Evolutionary conservation across 2,888 invertebrate species (phyloP).

Genomic region (Philereme vetulata): DNA sequence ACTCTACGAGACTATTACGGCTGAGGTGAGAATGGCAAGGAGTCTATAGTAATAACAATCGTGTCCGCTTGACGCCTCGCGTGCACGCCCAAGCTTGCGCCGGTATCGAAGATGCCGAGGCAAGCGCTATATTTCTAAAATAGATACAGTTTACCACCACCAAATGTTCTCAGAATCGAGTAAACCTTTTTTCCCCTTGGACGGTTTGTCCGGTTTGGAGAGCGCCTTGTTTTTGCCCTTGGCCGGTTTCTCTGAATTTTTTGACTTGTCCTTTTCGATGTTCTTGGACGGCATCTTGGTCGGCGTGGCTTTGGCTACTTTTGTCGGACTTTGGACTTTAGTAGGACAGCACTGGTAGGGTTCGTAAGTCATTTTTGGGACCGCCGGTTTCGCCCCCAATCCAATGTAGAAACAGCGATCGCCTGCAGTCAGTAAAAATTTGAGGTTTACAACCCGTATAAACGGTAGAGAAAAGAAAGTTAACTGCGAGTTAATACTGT

Average conservation of each 20-base stretch:
- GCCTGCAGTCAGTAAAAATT: constrained; percentile 97
- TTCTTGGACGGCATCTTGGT: constrained; percentile 84
- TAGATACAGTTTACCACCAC: constrained; percentile 87
- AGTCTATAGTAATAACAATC: constrained; percentile 61
- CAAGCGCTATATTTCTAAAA: constrained; percentile 35
- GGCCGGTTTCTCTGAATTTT: constrained; percentile 61
- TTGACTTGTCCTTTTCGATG: constrained; percentile 72
- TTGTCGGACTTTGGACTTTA: constrained; percentile 90
- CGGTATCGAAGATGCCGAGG: constrained; percentile 49
- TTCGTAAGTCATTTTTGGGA: constrained; percentile 91
- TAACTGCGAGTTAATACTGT: constrained; percentile 78
- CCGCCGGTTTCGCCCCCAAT: constrained; percentile 93
- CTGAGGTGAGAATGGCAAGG: constrained; percentile 55
- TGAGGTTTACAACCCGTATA: constrained; percentile 85
- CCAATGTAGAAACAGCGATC: constrained; percentile 98
- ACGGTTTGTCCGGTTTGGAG: constrained; percentile 82
- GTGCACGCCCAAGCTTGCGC: constrained; percentile 64
- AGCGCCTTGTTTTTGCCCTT: constrained; percentile 81
- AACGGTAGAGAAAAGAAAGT: constrained; percentile 67
- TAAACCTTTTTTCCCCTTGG: constrained; percentile 91
- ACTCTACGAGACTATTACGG: constrained; percentile 51
- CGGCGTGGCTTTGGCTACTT: constrained; percentile 90
- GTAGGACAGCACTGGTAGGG: constrained; percentile 97
- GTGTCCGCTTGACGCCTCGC: constrained; percentile 76
- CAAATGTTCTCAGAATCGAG: constrained; percentile 93